Base-by-base conservation (phyloP, 2,797 vertebrate species). In the Peromyscus attwateri region DNA sequence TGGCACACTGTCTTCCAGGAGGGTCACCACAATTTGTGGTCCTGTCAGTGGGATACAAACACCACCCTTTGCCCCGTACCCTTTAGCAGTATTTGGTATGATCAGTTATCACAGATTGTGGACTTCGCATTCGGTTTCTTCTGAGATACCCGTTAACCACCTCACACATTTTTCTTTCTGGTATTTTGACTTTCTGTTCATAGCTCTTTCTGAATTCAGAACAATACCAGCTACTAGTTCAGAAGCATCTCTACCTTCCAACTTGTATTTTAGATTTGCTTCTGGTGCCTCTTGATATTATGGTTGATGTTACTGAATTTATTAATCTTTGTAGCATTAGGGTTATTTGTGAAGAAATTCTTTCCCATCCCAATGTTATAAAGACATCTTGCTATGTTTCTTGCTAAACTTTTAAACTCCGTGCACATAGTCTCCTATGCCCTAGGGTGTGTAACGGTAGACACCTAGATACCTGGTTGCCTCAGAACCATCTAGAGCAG, bases 281-380 rank as follows among this genome's bases (percentile, higher is more conserved):
- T 68, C 16, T 83, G 52, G 13, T 49, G 43, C 37, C 68, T 87
- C 60, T 66, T 79, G 40, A 71, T 21, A 46, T 31, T 64, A 14
- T n/a, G 27, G 27, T 27, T 52, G 27, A n/a, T 23, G 80, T 37
- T 75, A 13, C 11, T 76, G 40, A n/a, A 76, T 55, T 13, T 37
- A 19, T 37, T 57, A 83, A 57, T n/a, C 71, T 77, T 92, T 66
- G 43, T 70, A 73, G 71, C 80, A 57, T 95, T 60, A 84, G n/a
- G 49, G 25, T 31, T 81, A 71, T 70, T 37, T 81, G 37, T 55
- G 43, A 66, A 71, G 62, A 84, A 83, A 89, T 57, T 16, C 46
- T 84, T 89, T n/a, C 80, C 13, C 66, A 60, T 70, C 23, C 62
- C 21, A 87, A 52, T 62, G 60, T 64, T 76, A 46, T 73, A 13